Evolutionary conservation across 2,888 invertebrate genomes (phyloP), one percentile per base, ranked within the genome.

Genomic region (Catotricha subobsoleta): DNA sequence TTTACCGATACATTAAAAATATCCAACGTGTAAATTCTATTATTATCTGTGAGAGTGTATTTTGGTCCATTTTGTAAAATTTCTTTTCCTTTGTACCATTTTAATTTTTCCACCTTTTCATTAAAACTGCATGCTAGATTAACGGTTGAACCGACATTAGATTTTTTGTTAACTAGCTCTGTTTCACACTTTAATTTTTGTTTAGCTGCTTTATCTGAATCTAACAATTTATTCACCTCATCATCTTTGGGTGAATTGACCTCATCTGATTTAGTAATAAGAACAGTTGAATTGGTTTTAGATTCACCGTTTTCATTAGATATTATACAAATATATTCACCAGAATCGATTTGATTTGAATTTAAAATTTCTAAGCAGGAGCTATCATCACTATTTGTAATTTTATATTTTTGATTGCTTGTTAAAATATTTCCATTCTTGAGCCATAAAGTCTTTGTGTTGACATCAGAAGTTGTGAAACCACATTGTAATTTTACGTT

Each of bases 71-170:
- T 53, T 2, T 44, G 39, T 34, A 79, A 53, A 19, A 36, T 36
- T 3, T 64, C 55, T 12, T 62, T 56, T 2, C 78, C 77, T 54
- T 84, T 77, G 54, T 71, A 72, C 87, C 87, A 87, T 38, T 72
- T 67, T 9, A 82, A 64, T 23, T 64, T 64, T 21, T 80, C 72
- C 43, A 80, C 77, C 0, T 72, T 69, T 10, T 80, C 79, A 33
- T 82, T 65, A 12, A 82, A 71, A 44, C 77, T 79, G 54, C 87
- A 87, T 1, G 80, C 81, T 34, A 88, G 58, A 60, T 82, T 81
- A 3, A 84, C 74, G 48, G 77, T 67, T 15, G 78, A 77, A 1
- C 79, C 78, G 51, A 75, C 71, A 0, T 78, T 75, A 4, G 79
- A 76, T 6, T 80, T 79, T 49, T 81, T 69, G 52, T 86, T 81